Evolutionary conservation across 2,113 vertebrate genomes (phyloP), one percentile per base, ranked within the genome.

Genomic region (Larimichthys polyactis): DNA sequence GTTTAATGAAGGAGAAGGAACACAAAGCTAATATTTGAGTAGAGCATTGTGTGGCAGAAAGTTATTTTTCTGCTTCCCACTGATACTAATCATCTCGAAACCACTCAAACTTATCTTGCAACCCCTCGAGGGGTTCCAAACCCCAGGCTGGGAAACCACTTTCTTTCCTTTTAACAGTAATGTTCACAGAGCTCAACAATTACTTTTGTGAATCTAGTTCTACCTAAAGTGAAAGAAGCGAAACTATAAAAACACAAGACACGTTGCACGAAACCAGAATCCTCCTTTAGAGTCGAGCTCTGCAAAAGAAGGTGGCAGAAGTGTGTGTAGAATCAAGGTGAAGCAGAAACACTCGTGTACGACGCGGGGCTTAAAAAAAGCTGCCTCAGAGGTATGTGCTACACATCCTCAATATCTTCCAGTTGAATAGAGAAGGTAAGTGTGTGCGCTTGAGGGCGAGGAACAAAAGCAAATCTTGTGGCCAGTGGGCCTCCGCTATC

Each of bases 391-490:
- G 78, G 78, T 77, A 75, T 85, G 77, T 66, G 72, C 75, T 44
- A 57, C 81, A 76, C 84, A 77, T 78, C 73, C 57, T 60, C 22
- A 14, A 40, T 68, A 63, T 83, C 83, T 90, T 90, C 84, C 88
- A 86, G 81, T 24, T 77, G 78, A 87, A 81, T 63, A 72, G 67
- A 89, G 70, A 79, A 74, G 82, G 81, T 81, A 76, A 85, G 86
- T 81, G 74, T 75, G 79, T 11, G 40, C 65, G 82, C 36, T 40
- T 71, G 68, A 82, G 71, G 72, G 58, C 17, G 66, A 84, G 77
- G 78, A 89, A 87, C 78, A 89, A 89, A 92, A 86, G 78, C 71
- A 84, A 92, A 91, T 91, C 78, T 90, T 88, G 89, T 83, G 81
- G 90, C 84, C 75, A 66, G 66, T 82, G 69, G 86, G 85, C 85